Evolutionary conservation across 2,113 vertebrate genomes (phyloP).

Genomic region (Holacanthus passer): DNA sequence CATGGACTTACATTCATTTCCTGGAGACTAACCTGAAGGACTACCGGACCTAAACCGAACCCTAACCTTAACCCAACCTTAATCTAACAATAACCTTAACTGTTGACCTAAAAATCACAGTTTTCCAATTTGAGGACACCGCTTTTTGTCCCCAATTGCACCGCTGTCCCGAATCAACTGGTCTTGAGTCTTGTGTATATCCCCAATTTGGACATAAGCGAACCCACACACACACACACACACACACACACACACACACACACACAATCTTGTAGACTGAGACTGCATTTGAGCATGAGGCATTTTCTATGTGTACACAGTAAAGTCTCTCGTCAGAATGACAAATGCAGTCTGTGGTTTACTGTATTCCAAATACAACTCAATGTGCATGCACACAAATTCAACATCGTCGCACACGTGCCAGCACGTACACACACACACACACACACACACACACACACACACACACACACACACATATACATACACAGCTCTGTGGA

Average conservation of each 20-base stretch:
- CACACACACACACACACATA: constrained; percentile 12
- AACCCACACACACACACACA: constrained; percentile 36
- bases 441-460: constrained; percentile 39
- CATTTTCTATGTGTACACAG: background rate
- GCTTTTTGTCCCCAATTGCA: no score
- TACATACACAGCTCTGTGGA: constrained; percentile 47
- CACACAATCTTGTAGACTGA: constrained; percentile 8
- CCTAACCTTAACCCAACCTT: no score
- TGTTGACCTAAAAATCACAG: no score
- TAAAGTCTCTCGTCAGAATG: constrained; percentile 17
- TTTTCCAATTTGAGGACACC: no score
- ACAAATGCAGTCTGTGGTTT: constrained; percentile 25
- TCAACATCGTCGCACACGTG: constrained; percentile 11
- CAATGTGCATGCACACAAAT: background rate
- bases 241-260: constrained; percentile 31
- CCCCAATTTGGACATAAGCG: no score
- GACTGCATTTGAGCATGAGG: constrained; percentile 1
- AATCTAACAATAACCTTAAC: no score
- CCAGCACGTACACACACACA: constrained; percentile 65
- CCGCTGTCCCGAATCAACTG: no score
- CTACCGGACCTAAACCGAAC: no score
- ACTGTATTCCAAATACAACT: constrained; percentile 15
- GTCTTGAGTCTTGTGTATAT: no score
- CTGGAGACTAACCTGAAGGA: no score
- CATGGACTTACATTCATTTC: no score